Percentiles rank a stretch among this genome's conserved stretches.
Conservation (phyloP, 2,797 vertebrate species). For the Propithecus deckenii region DNA sequence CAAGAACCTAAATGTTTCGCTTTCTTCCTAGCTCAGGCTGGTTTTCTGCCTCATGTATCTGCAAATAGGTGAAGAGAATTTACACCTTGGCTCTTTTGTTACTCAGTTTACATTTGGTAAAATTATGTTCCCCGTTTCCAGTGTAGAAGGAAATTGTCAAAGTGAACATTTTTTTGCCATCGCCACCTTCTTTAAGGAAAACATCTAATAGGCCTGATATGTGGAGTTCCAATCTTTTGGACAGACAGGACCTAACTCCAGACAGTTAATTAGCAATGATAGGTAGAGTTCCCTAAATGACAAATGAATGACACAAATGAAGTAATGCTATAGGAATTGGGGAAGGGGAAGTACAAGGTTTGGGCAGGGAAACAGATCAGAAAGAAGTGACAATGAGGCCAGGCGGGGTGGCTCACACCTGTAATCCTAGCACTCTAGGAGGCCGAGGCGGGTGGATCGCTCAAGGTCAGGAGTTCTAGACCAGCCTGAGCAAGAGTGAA, state of each 20-base stretch:
- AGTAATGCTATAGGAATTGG: background rate
- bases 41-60: conserved; percentile 1
- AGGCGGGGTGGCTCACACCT: too few relatives aligned
- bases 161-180: background rate
- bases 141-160: background rate
- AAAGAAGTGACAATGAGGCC: background rate
- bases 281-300: background rate
- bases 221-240: background rate
- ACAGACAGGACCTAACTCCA: background rate
- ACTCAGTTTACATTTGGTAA: background rate
- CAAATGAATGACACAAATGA: background rate
- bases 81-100: background rate
- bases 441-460: too few relatives aligned
- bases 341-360: background rate
- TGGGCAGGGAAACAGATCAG: background rate
- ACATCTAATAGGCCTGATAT: background rate
- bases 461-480: too few relatives aligned
- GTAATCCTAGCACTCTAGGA: too few relatives aligned
- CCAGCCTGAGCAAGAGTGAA: too few relatives aligned
- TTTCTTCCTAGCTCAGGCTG: background rate
- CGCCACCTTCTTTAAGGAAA: background rate
- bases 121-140: background rate
- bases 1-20: background rate
- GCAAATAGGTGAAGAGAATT: background rate
- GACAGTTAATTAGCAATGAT: background rate